Base-by-base conservation (phyloP, 2,888 invertebrate species). In the Dermolepida albohirtum region DNA sequence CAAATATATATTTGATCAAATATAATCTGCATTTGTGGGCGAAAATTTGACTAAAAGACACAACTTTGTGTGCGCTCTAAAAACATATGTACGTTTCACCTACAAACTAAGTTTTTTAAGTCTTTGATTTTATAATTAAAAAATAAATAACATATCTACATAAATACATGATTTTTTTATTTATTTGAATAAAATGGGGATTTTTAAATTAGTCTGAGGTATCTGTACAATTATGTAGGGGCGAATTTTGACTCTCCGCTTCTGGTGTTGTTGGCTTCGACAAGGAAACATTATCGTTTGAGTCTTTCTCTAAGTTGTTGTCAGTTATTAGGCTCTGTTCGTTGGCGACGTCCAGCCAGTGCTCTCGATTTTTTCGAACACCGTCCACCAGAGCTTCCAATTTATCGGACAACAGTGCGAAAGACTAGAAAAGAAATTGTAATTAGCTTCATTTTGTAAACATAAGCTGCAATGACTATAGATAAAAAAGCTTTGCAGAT, bases 381-480 rank as follows among this genome's bases (percentile, higher is more conserved):
- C 96, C 93, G 47, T 93, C 92, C 7, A 94, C 89, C 82, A 97
- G 85, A 5, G 94, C 94, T 75, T 90, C 89, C 69, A 97, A 83
- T 73, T 91, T 89, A 34, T 91, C 88, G n/a, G 90, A 95, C 70
- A 96, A 85, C 51, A 89, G 86, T 63, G 94, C 91, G 82, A 97
- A 95, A 74, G 95, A 91, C 96, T 96, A 83, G 2, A 84, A 81
- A n/a, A 49, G 10, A 10, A 17, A 17, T 16, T 6, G 11, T 22
- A 47, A 16, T 47, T 14, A 47, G 17, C 8, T 39, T 12, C 22
- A 52, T 22, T 22, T 22, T 22, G 22, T n/a, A n/a, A n/a, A n/a
- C n/a, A n/a, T n/a, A n/a, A n/a, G n/a, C 22, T 22, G 22, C 2
- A 22, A 22, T 2, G 4, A 22, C 4, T 22, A 1, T 22, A 22